Percentiles rank a stretch among this genome's conserved stretches.
Evolutionary conservation across 2,797 vertebrate species (phyloP).

Genomic region (Trichosurus vulpecula): DNA sequence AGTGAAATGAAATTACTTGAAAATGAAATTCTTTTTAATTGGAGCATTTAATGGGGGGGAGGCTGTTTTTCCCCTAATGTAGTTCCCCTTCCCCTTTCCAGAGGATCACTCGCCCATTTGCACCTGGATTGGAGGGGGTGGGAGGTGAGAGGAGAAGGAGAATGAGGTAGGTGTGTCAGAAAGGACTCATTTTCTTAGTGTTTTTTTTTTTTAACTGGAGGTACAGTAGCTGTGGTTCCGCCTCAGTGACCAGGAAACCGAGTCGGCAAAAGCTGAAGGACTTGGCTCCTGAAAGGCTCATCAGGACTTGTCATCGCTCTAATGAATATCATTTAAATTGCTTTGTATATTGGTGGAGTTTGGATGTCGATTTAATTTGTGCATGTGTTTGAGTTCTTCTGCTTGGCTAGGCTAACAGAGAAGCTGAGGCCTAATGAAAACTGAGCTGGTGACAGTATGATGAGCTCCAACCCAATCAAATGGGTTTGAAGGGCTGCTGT

Average conservation of each 20-base stretch:
- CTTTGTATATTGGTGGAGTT: conserved; percentile 99
- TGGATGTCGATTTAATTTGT: conserved; percentile 99
- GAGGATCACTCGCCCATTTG: conserved; percentile 26
- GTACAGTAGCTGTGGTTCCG: conserved; percentile 87
- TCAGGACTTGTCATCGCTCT: conserved; percentile 99
- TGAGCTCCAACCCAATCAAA: conserved; percentile 94
- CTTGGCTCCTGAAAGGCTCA: conserved; percentile 96
- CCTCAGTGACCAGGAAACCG: conserved; percentile 91
- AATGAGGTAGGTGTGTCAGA: conserved; percentile 84
- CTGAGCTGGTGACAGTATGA: conserved; percentile 95
- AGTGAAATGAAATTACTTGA: conserved; percentile 86
- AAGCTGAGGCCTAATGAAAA: conserved; percentile 98
- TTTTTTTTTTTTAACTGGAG: conserved; percentile 84
- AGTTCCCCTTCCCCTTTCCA: conserved; percentile 17
- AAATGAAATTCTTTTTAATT: conserved; percentile 87
- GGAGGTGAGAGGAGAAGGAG: conserved; percentile 50
- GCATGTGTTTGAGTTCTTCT: conserved; percentile 99
- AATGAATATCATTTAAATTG: conserved; percentile 99
- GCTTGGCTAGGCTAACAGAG: conserved; percentile 97
- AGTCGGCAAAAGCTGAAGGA: conserved; percentile 93
- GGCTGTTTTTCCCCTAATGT: conserved; percentile 45
- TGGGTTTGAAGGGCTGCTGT: conserved; percentile 92
- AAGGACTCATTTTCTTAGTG: conserved; percentile 81
- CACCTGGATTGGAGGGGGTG: conserved; percentile 49
- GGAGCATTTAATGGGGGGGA: conserved; percentile 76